Evolutionary conservation across 2,888 invertebrate species (phyloP).

Genomic region (Diplolepis rosae): DNA sequence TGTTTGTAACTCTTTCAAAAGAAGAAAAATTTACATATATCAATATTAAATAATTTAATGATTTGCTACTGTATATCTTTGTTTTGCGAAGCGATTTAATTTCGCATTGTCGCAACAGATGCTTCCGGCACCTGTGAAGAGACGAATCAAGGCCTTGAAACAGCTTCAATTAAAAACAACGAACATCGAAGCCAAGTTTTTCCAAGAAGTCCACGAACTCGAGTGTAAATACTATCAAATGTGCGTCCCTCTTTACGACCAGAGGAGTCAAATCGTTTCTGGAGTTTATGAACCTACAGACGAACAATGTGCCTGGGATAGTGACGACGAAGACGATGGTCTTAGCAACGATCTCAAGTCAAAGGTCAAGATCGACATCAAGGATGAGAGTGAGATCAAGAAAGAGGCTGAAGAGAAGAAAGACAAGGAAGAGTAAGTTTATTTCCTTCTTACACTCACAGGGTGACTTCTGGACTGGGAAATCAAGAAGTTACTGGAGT

Average conservation of each 20-base stretch:
- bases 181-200: conserved; percentile 93
- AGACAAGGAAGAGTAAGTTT: conserved; percentile 19
- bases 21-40: background rate
- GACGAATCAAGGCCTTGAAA: conserved; percentile 89
- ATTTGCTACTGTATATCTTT: conserved; percentile 1
- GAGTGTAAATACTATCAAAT: conserved; percentile 92
- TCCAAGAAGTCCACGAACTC: conserved; percentile 92
- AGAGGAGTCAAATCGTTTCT: conserved; percentile 80
- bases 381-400: conserved; percentile 74
- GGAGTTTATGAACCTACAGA: conserved; percentile 92
- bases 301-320: conserved; percentile 91
- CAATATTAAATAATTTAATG: background rate
- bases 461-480: no score
- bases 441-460: no score
- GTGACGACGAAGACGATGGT: conserved; percentile 84
- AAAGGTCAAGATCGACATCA: conserved; percentile 78
- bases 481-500: no score
- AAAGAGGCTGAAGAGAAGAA: conserved; percentile 53
- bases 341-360: conserved; percentile 79
- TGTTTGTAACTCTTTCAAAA: no score
- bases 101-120: conserved; percentile 48
- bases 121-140: conserved; percentile 83
- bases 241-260: conserved; percentile 86
- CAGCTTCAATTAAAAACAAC: conserved; percentile 89
- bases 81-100: conserved; percentile 2